Evolutionary conservation across 2,797 vertebrate species (phyloP).

Genomic region (Enteromius mattozi): DNA sequence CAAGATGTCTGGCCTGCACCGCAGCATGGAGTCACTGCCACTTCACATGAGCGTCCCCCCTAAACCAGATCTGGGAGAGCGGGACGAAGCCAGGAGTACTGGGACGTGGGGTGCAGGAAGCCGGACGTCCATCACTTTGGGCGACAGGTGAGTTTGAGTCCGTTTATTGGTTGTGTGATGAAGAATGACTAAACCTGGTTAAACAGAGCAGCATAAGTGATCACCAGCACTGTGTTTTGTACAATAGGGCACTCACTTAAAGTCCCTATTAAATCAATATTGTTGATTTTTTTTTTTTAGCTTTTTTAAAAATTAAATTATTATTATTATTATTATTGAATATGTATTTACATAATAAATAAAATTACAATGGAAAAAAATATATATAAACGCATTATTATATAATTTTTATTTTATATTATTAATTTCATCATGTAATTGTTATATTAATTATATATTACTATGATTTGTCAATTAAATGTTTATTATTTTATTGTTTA

Average conservation of each 20-base stretch:
- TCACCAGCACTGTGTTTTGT: neutral
- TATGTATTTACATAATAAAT: no score
- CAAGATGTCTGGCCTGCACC: conserved; percentile 91
- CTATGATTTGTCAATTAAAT: no score
- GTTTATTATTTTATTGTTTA: no score
- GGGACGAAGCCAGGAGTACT: conserved; percentile 75
- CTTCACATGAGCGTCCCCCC: conserved; percentile 92
- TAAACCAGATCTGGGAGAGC: conserved; percentile 63
- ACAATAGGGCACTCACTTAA: neutral
- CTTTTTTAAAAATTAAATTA: no score
- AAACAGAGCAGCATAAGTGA: neutral
- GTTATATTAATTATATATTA: no score
- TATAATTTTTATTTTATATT: no score
- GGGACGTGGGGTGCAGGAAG: conserved; percentile 88
- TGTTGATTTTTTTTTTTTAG: neutral
- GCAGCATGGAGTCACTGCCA: conserved; percentile 96
- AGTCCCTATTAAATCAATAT: neutral
- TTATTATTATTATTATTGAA: neutral
- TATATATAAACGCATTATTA: no score
- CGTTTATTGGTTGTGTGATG: neutral
- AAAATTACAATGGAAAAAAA: no score
- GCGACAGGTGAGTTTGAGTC: conserved; percentile 80
- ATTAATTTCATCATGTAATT: no score
- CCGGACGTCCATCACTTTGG: conserved; percentile 80
- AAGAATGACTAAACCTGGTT: neutral